These are phyloP conservation scores for Odontocolon sp. DNA, from an alignment of 2,888 invertebrate species.

Conservation along the genomic window DNA sequence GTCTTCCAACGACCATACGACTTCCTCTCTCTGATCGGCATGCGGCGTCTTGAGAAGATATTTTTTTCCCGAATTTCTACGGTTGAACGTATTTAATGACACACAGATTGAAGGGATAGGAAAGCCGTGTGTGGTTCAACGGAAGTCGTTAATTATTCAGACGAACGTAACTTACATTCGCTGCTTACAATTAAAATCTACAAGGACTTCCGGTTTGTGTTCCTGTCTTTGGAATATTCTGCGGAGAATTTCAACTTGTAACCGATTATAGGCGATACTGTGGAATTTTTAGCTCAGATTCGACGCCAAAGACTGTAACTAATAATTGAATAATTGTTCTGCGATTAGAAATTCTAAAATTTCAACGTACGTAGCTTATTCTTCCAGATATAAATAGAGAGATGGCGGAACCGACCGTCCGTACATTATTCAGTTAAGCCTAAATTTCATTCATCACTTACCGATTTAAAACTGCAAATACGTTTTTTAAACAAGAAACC, in stretches of 20 bases:
- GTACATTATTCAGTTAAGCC: too few species aligned
- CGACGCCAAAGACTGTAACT: too few species aligned
- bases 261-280: too few species aligned
- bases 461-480: too few species aligned
- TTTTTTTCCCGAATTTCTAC: slow-evolving; percentile 31
- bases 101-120: slow-evolving; percentile 7
- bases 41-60: slow-evolving; percentile 26
- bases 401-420: too few species aligned
- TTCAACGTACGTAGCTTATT: too few species aligned
- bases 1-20: slow-evolving; percentile 69
- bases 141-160: slow-evolving; percentile 57
- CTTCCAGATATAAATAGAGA: too few species aligned
- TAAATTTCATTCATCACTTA: too few species aligned
- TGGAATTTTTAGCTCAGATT: too few species aligned
- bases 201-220: neutral
- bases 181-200: slow-evolving; percentile 12
- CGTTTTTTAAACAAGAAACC: too few species aligned
- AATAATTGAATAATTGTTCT: too few species aligned
- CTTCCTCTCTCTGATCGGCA: slow-evolving; percentile 67
- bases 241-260: neutral
- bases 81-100: slow-evolving; percentile 45
- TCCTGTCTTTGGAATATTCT: neutral
- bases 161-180: slow-evolving; percentile 33
- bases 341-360: too few species aligned
- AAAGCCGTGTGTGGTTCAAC: slow-evolving; percentile 1